Base-by-base conservation (phyloP, 2,113 vertebrate genomes). In the Procavia capensis region DNA sequence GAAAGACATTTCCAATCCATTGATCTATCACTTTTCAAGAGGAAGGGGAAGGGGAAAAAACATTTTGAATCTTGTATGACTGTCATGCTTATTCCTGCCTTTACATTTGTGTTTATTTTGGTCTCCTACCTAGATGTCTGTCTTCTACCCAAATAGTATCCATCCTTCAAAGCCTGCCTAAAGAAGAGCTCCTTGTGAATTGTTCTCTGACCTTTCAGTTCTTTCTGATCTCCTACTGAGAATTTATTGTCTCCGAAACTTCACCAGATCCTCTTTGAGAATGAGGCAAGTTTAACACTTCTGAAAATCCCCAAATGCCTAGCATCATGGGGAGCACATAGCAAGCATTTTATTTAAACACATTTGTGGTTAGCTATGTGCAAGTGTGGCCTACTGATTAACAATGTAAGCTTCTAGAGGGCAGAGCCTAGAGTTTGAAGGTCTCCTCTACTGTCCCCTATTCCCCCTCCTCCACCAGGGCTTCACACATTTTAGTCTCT, bases 1-100 rank as follows among this genome's bases (percentile, higher is more conserved):
- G 72, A 95, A 24, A 93, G 68, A 83, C 27, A 43, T 84, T 94
- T 93, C 54, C 57, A 90, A 61, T 24, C 25, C 79, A 64, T 81
- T 17, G 19, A 97, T 39, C 50, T 88, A 29, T 90, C 68, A 47
- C 20, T 64, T 1, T 86, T 85, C 10, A 72, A 83, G 85, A 63
- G 88, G 86, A 90, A 47, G 3, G 43, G 19, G 59, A 11, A 43
- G 25, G 20, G 39, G 20, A n/a, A 36, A 31, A 41, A 19, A 34
- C 27, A 14, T 45, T 19, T 59, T 14, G 36, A 92, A 57, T 85
- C 5, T 54, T 31, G 7, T n/a, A 11, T 66, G 76, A 36, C 50
- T 41, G 54, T 22, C 29, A 7, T 54, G 0, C 22, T 95, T 25
- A 1, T 75, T 70, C 74, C 34, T 76, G 70, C 54, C 74, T 90